Percentiles rank a stretch among this genome's conserved stretches.
These are phyloP conservation scores for Pithys albifrons DNA, from an alignment of 2,113 vertebrate species.

Conservation along the genomic window DNA sequence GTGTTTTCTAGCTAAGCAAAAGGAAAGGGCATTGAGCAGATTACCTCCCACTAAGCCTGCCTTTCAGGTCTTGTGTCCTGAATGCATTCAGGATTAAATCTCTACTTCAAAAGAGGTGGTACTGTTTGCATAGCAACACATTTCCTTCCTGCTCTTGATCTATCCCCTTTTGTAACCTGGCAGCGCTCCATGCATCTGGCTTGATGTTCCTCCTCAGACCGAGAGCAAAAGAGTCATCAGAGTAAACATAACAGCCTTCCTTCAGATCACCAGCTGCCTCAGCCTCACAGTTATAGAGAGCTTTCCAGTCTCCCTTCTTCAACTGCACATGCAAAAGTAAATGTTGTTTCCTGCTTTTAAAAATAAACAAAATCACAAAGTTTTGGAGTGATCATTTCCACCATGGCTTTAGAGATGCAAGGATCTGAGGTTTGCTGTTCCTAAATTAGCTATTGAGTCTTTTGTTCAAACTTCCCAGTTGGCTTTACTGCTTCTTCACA, in stretches of 20 bases:
- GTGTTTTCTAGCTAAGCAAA: constrained; percentile 15
- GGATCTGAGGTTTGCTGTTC: background rate
- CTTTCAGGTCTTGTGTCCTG: constrained; percentile 35
- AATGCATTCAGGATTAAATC: constrained; percentile 40
- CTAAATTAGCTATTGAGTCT: background rate
- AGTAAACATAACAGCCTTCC: background rate
- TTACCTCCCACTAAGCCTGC: constrained; percentile 27
- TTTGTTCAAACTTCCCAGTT: background rate
- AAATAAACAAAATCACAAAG: background rate
- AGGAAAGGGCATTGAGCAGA: constrained; percentile 29
- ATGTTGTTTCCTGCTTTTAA: background rate
- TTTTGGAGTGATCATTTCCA: background rate
- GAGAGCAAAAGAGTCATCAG: background rate
- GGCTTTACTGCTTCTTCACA: background rate
- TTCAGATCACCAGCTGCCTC: background rate
- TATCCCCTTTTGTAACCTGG: background rate
- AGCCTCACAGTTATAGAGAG: background rate
- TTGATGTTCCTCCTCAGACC: background rate
- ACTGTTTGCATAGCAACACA: background rate
- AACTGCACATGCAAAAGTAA: background rate
- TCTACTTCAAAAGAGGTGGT: constrained; percentile 32
- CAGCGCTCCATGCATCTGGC: background rate
- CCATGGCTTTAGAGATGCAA: background rate
- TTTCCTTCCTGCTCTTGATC: background rate
- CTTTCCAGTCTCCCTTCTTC: background rate